These are phyloP conservation scores for Danaus chrysippus DNA, from an alignment of 2,888 invertebrate species.

Conservation along the genomic window DNA sequence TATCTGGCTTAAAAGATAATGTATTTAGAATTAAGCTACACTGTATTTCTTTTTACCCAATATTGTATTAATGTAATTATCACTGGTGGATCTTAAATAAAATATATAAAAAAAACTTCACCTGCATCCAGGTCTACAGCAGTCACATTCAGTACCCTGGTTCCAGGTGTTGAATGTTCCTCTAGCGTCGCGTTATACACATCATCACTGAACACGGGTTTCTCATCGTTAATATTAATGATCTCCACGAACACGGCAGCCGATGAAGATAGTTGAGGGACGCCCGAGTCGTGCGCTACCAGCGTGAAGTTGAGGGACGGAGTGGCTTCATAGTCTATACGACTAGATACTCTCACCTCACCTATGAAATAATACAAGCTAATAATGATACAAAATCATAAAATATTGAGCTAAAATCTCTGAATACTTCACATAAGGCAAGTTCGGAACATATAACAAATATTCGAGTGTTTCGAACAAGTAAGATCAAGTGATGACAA, in stretches of 20 bases:
- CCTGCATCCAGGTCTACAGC: slow-evolving; percentile 90
- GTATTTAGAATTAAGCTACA: no score
- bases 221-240: slow-evolving; percentile 92
- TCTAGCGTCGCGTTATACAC: slow-evolving; percentile 84
- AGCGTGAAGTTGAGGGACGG: slow-evolving; percentile 88
- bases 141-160: slow-evolving; percentile 84
- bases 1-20: no score
- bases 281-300: slow-evolving; percentile 91
- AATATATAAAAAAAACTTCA: slow-evolving; percentile 13
- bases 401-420: no score
- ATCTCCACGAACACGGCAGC: slow-evolving; percentile 88
- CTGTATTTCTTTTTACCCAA: no score
- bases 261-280: slow-evolving; percentile 88
- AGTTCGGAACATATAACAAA: no score
- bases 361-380: slow-evolving; percentile 52
- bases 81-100: no score
- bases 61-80: no score
- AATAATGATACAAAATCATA: no score
- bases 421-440: no score
- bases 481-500: no score
- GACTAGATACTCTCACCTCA: slow-evolving; percentile 85
- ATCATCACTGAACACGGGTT: slow-evolving; percentile 85
- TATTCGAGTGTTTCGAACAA: no score
- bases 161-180: slow-evolving; percentile 87
- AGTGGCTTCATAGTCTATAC: slow-evolving; percentile 91